Evolutionary conservation across 1,140 invertebrate genomes (phyloP).

Genomic region (Spodoptera frugiperda): DNA sequence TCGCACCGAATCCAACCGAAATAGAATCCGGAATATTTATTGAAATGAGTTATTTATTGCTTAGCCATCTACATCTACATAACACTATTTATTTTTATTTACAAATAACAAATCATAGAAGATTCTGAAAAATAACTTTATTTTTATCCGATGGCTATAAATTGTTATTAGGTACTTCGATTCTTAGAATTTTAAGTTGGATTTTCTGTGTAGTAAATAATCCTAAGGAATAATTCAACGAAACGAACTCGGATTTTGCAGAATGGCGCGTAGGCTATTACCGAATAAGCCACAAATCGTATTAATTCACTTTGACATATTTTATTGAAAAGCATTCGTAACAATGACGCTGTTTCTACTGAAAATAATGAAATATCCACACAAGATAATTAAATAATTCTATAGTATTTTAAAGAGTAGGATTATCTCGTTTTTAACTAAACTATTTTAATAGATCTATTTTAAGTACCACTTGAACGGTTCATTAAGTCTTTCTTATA

Average conservation of each 20-base stretch:
- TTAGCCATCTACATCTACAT: no score
- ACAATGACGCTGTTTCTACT: no score
- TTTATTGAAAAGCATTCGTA: not conserved
- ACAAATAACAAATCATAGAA: not conserved
- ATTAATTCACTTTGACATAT: not conserved
- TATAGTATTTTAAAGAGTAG: no score
- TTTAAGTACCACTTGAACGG: no score
- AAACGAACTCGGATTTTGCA: slow-evolving; percentile 5
- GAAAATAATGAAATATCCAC: no score
- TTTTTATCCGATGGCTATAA: slow-evolving; percentile 13
- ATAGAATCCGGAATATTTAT: not conserved
- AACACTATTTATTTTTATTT: slow-evolving; percentile 2
- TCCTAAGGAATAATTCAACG: slow-evolving; percentile 31
- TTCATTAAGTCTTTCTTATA: no score
- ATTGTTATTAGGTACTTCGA: slow-evolving; percentile 2
- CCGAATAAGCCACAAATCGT: slow-evolving; percentile 23
- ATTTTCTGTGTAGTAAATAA: slow-evolving; percentile 30
- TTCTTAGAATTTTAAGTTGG: slow-evolving; percentile 13
- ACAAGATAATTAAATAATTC: no score
- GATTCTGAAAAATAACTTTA: slow-evolving; percentile 25
- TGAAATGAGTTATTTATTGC: slow-evolving; percentile 13
- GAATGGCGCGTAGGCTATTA: slow-evolving; percentile 18
- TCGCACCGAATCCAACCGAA: slow-evolving; percentile 1
- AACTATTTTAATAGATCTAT: no score
- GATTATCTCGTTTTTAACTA: no score